Conservation (phyloP, 2,797 vertebrate species). For the Phyllotis vaccarum region DNA sequence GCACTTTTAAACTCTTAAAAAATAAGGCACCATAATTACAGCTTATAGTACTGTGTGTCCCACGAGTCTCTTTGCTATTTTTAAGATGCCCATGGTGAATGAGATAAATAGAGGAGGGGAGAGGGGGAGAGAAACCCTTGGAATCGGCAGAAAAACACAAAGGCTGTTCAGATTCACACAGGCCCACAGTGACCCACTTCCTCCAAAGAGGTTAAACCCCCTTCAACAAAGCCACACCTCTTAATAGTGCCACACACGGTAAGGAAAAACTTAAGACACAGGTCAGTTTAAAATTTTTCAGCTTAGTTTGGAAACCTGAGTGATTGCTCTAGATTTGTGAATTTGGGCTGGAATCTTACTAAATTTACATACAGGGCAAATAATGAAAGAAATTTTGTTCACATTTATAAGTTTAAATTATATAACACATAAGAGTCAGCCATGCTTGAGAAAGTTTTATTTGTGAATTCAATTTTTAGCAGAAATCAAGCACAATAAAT, state of each 20-base stretch:
- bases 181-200: neutral
- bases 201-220: neutral
- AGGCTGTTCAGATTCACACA: constrained; percentile 75
- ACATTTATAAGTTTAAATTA: constrained; percentile 51
- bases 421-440: constrained; percentile 26
- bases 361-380: neutral
- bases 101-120: constrained; percentile 86
- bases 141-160: constrained; percentile 84
- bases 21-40: constrained; percentile 88
- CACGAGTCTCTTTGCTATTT: constrained; percentile 86
- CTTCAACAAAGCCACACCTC: neutral
- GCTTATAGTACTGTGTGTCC: constrained; percentile 87
- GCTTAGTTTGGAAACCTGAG: constrained; percentile 7
- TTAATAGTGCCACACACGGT: neutral
- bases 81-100: constrained; percentile 89
- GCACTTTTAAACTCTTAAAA: constrained; percentile 90
- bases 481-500: constrained; percentile 51
- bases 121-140: constrained; percentile 67
- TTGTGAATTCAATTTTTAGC: constrained; percentile 42
- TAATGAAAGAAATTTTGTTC: constrained; percentile 30
- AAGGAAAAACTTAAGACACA: neutral
- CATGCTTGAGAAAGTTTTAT: constrained; percentile 15
- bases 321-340: constrained; percentile 36
- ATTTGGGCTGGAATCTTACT: constrained; percentile 52
- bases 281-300: neutral